Evolutionary conservation across 64 coral and sea anemone species (phyloP).

Genomic region (Exaiptasia diaphana): DNA sequence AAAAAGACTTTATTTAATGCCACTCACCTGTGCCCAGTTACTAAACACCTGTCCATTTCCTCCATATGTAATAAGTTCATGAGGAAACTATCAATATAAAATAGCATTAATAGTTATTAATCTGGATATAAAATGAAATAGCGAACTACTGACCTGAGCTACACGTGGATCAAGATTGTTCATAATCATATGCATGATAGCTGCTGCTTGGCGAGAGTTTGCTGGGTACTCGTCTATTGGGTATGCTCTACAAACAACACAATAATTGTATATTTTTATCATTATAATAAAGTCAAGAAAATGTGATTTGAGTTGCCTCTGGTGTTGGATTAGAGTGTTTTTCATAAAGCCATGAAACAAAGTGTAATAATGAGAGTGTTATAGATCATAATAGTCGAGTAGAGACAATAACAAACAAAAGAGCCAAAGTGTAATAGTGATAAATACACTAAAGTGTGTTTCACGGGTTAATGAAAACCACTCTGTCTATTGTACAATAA

Average conservation of each 20-base stretch:
- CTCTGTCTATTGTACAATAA: too few relatives aligned
- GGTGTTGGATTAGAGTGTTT: too few relatives aligned
- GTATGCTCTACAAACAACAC: slow-evolving; percentile 63
- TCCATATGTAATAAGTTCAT: slow-evolving; percentile 95
- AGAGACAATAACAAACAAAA: background rate
- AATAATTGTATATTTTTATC: too few relatives aligned
- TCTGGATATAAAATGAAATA: background rate
- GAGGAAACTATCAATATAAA: slow-evolving; percentile 62
- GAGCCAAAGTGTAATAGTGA: background rate
- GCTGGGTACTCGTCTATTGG: slow-evolving; percentile 94
- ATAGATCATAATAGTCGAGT: too few relatives aligned
- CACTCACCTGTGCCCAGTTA: slow-evolving; percentile 95
- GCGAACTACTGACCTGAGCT: slow-evolving; percentile 57
- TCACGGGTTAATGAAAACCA: too few relatives aligned
- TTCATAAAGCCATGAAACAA: too few relatives aligned
- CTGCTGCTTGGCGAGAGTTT: slow-evolving; percentile 67
- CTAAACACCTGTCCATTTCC: slow-evolving; percentile 99
- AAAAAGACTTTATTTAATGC: background rate
- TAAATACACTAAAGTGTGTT: too few relatives aligned
- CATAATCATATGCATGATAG: slow-evolving; percentile 99
- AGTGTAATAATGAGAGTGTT: too few relatives aligned
- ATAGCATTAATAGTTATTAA: background rate
- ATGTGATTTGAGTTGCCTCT: too few relatives aligned
- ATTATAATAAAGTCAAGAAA: too few relatives aligned
- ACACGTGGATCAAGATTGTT: slow-evolving; percentile 86